phyloP scores from a whole-genome alignment of 2,888 invertebrate genomes.

The Philereme vetulata region DNA sequence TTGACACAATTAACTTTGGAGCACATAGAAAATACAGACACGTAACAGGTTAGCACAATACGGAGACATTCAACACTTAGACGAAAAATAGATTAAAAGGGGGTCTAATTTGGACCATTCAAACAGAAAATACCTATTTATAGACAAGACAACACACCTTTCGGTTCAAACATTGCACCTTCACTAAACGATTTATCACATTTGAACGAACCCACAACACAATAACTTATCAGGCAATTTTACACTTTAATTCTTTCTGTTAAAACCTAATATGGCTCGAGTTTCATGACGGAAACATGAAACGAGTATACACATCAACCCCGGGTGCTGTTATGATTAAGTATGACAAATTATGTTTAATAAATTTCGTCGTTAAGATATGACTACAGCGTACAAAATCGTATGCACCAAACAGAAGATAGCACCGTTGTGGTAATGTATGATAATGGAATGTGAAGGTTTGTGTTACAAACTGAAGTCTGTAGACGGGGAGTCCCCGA shows the following conservation, averaged over 20 bases:
- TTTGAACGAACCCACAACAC: background rate
- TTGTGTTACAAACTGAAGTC: background rate
- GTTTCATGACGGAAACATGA: background rate
- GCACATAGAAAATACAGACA: background rate
- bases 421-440: background rate
- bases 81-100: background rate
- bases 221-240: background rate
- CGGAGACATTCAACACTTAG: background rate
- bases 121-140: background rate
- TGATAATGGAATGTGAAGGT: background rate
- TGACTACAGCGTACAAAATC: background rate
- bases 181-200: slow-evolving; percentile 10
- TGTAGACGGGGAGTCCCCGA: background rate
- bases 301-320: background rate
- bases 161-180: slow-evolving; percentile 35
- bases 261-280: background rate
- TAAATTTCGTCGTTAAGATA: background rate
- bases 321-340: background rate
- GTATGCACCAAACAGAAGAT: background rate
- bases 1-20: background rate
- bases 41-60: background rate
- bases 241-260: background rate
- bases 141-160: slow-evolving; percentile 31
- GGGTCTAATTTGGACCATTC: background rate
- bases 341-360: background rate